A percentile compares a stretch with the other conserved stretches of the same genome.
These are phyloP conservation scores for Athalia cordata DNA, from an alignment of 2,888 invertebrate genomes.

Conservation along the genomic window DNA sequence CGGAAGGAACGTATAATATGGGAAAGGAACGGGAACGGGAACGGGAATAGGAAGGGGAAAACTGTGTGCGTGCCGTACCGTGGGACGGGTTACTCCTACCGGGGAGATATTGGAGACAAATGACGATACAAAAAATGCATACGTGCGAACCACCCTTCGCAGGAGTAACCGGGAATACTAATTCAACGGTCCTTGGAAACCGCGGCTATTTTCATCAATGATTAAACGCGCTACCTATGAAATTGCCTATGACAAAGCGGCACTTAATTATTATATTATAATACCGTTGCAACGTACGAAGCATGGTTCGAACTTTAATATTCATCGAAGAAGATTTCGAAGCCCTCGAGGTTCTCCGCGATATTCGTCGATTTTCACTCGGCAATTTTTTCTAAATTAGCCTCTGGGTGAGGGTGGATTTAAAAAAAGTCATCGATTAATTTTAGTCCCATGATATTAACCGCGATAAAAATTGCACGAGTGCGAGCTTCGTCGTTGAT, in stretches of 20 bases:
- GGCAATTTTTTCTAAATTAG: too few species aligned
- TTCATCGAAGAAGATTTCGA: neutral
- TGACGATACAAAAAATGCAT: conserved; percentile 70
- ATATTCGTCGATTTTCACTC: too few species aligned
- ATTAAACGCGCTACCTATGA: conserved; percentile 39
- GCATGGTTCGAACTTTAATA: too few species aligned
- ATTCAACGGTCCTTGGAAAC: conserved; percentile 50
- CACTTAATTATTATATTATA: neutral
- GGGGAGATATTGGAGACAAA: conserved; percentile 73
- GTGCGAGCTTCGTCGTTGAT: neutral
- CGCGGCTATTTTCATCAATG: conserved; percentile 46
- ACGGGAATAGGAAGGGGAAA: neutral
- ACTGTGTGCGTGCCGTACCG: neutral
- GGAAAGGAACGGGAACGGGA: conserved; percentile 64
- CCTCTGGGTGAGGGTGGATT: too few species aligned
- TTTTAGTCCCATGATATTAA: neutral
- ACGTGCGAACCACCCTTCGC: conserved; percentile 62
- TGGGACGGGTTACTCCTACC: conserved; percentile 20
- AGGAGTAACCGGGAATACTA: conserved; percentile 55
- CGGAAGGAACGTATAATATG: conserved; percentile 65
- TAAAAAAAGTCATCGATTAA: too few species aligned
- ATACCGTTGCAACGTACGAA: too few species aligned
- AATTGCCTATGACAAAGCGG: neutral
- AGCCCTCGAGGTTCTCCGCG: neutral
- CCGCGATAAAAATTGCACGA: neutral